Conservation (phyloP, 2,113 vertebrate genomes). For the Cricetomys ansorgei region DNA sequence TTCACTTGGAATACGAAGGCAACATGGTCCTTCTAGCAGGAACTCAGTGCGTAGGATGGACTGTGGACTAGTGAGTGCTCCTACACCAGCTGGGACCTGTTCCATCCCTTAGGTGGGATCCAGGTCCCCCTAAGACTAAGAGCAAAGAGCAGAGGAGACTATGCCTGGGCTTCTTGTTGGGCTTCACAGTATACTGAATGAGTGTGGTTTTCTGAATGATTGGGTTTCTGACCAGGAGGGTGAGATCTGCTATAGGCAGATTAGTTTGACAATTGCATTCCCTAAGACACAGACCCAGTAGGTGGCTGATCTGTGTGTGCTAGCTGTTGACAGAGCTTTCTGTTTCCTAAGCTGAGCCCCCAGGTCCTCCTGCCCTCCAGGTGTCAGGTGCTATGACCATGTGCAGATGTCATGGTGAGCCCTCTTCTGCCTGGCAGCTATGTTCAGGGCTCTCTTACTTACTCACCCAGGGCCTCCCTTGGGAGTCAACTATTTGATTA, state of each 20-base stretch:
- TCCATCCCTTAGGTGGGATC: neutral
- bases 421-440: neutral
- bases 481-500: neutral
- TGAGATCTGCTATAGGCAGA: neutral
- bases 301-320: conserved; percentile 21
- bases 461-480: neutral
- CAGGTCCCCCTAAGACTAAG: neutral
- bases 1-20: no score
- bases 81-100: neutral
- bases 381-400: neutral
- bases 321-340: conserved; percentile 62
- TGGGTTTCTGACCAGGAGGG: conserved; percentile 5
- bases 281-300: neutral
- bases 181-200: neutral
- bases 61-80: neutral
- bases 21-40: neutral
- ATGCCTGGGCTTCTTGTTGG: neutral
- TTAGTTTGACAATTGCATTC: conserved; percentile 20
- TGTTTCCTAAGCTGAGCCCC: neutral
- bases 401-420: neutral
- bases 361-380: neutral
- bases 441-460: neutral
- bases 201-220: no score
- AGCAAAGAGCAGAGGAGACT: neutral
- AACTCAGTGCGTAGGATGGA: neutral